Evolutionary conservation across 2,113 vertebrate genomes (phyloP).

Genomic region (Heteronetta atricapilla): DNA sequence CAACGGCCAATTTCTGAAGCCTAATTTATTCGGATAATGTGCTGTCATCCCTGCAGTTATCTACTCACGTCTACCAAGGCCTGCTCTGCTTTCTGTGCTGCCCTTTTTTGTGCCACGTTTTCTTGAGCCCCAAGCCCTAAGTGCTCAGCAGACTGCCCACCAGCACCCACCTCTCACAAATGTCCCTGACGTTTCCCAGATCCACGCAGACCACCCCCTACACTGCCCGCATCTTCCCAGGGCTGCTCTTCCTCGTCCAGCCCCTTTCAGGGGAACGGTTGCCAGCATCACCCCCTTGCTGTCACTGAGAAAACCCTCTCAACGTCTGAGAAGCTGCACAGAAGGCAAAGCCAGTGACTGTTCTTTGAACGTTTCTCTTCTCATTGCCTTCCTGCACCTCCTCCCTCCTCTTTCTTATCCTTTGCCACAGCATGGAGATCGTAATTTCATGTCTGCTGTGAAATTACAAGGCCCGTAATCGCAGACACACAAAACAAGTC

Average conservation of each 20-base stretch:
- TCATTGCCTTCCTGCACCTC: background rate
- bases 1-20: background rate
- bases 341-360: background rate
- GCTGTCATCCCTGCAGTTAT: background rate
- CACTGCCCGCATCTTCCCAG: background rate
- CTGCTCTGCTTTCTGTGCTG: accelerated
- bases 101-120: background rate
- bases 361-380: background rate
- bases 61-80: background rate
- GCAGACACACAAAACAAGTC: background rate
- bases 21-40: background rate
- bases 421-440: background rate
- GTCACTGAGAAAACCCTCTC: background rate
- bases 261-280: background rate
- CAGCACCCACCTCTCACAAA: background rate
- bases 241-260: background rate
- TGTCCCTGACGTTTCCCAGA: accelerated
- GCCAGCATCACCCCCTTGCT: background rate
- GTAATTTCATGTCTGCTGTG: background rate
- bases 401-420: background rate
- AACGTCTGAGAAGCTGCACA: accelerated
- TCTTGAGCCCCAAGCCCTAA: background rate
- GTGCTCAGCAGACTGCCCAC: background rate
- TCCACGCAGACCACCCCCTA: background rate
- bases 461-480: background rate